Evolutionary conservation across 2,888 invertebrate species (phyloP), one percentile per base, ranked within the genome.

Genomic region (Endomychus coccineus): DNA sequence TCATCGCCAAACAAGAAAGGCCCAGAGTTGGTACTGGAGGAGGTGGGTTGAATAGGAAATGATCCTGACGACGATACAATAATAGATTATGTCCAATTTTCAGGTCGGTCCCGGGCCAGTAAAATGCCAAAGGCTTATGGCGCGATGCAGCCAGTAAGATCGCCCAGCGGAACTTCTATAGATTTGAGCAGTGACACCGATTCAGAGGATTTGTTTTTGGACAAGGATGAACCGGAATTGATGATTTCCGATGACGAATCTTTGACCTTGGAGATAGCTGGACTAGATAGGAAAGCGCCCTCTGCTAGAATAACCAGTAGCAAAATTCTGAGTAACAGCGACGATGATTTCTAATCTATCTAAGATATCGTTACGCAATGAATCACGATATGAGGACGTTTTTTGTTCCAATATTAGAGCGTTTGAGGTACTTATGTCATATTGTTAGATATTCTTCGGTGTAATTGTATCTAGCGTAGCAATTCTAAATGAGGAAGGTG

Each of bases 1-100:
- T 50, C n/a, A 40, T 47, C 14, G 52, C 62, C 46, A 56, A 58
- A 42, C 62, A 58, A 27, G 62, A 75, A 9, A 55, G 76, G 27
- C 72, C 76, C 1, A 57, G 75, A 45, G 75, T 75, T 28, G 71
- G 74, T 48, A 77, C 76, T 19, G 75, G 75, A 42, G 73, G 75
- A 72, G n/a, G n/a, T n/a, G n/a, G n/a, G n/a, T n/a, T n/a, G n/a
- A n/a, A n/a, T n/a, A n/a, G n/a, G n/a, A n/a, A n/a, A n/a, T n/a
- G n/a, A n/a, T n/a, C n/a, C n/a, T 7, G n/a, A 21, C 6, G n/a
- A 7, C n/a, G 21, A 21, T 21, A 21, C n/a, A 21, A 21, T 7
- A 21, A 21, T 21, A 6, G n/a, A n/a, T n/a, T n/a, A 27, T 12
- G 13, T 13, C 11, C 14, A 16, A n/a, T 36, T 34, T 32, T 16